Base-by-base conservation (phyloP, 2,888 invertebrate species). In the Limnephilus marmoratus region DNA sequence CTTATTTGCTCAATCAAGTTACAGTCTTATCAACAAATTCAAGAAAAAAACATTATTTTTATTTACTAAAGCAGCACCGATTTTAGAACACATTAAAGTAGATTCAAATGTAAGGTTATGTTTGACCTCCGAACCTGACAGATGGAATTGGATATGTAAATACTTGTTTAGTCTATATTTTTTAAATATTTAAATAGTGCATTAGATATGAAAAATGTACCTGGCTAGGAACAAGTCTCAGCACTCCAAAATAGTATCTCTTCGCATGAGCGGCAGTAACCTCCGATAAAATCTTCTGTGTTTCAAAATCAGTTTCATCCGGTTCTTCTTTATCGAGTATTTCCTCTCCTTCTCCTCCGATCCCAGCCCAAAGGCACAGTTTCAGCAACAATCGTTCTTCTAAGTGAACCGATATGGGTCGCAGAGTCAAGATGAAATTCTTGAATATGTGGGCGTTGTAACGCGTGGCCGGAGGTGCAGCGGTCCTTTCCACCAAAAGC, bases 391-490 rank as follows among this genome's bases (percentile, higher is more conserved):
- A 95, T 92, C 97, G 97, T 95, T 99, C 99, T 94, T 99, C 99
- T 18, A 99, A 96, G 92, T 98, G 97, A 15, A 99, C 96, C 81
- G 98, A 98, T 92, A 99, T 96, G 91, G 98, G 98, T 90, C 98
- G 97, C 91, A 99, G 96, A 93, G 97, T 97, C 24, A 99, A 96
- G 34, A 98, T 97, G 92, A 99, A 96, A 95, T 99, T 98, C 96
- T 98, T 98, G 95, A 98, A 98, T 94, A 98, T 98, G 94, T 98
- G 97, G 3, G 99, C 98, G 95, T 99, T 98, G 95, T 97, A 97
- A 93, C 97, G 96, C 31, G 96, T 96, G 95, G 96, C 94, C 3
- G 94, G 96, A 18, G 96, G 96, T 94, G 97, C 97, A 49, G 98
- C 97, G 93, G 98, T 96, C 94, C 98, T 97, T 95, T 99, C 98